Percentiles rank a stretch among this genome's conserved stretches.
Evolutionary conservation across 2,888 invertebrate species (phyloP).

Genomic region (Cephus runcator): DNA sequence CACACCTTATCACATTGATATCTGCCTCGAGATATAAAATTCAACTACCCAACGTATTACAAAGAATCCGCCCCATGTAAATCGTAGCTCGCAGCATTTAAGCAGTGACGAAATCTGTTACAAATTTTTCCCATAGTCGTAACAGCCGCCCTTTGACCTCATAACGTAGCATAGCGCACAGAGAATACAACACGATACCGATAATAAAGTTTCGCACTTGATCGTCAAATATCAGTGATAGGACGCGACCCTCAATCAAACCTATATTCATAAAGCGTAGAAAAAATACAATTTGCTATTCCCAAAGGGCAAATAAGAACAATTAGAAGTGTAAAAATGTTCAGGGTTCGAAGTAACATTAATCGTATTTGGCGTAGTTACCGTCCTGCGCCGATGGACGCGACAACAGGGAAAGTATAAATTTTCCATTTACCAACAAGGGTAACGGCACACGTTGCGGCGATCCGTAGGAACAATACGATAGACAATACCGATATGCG

Average conservation of each 20-base stretch:
- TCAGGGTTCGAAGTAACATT: not conserved
- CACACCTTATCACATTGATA: not conserved
- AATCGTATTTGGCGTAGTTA: not conserved
- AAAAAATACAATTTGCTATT: not conserved
- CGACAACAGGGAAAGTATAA: not conserved
- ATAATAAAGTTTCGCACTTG: not conserved
- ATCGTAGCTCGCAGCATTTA: not conserved
- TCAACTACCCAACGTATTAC: not conserved
- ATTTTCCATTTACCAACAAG: not conserved
- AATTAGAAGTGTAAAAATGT: not conserved
- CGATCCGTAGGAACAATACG: not conserved
- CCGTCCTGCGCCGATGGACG: not conserved
- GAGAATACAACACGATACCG: not conserved
- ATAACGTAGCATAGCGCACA: not conserved
- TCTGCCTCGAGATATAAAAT: not conserved
- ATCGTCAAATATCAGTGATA: not conserved
- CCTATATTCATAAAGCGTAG: not conserved
- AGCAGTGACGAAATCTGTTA: not conserved
- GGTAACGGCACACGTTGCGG: not conserved
- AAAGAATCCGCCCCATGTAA: not conserved
- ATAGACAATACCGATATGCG: not conserved
- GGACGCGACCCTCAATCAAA: fast-evolving
- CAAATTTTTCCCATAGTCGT: not conserved
- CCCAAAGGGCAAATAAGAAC: fast-evolving
- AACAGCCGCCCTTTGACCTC: too few relatives aligned